Evolutionary conservation across 2,113 vertebrate genomes (phyloP), one percentile per base, ranked within the genome.

Genomic region (Axis porcinus): DNA sequence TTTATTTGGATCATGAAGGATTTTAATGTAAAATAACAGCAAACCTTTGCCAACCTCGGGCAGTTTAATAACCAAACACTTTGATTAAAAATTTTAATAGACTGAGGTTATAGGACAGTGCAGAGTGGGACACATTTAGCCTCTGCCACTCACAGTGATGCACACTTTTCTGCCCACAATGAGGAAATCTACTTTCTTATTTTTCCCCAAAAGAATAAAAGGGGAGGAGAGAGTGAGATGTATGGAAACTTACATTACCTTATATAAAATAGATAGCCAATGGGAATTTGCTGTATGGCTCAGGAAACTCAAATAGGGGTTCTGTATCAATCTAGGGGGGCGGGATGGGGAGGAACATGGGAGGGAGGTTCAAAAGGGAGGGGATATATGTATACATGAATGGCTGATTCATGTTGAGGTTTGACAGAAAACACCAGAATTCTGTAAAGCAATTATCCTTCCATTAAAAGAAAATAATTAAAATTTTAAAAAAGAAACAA

Each of bases 61-160:
- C 98, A 91, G 91, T 97, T 98, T 98, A 98, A 98, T 98, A 98
- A 98, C 96, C 16, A 86, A 98, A 98, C 97, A 12, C 86, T 98
- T 98, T 99, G 98, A 99, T 99, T 99, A 99, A 98, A 98, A 98
- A 93, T 98, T 98, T 97, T 98, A 98, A 98, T 98, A 94, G 97
- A 88, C 94, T 97, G 40, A 96, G 97, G 96, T 94, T 98, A 98
- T 97, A 96, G 96, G 96, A 62, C 79, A 86, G 89, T 81, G 89
- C 30, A 81, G 96, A 96, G 93, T 52, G 78, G 92, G 91, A 93
- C 97, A 95, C 47, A 98, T 97, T 89, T 93, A 97, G 94, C 76
- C 91, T 52, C 96, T 84, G 97, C 96, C 79, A 15, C 89, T 87
- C 89, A 47, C 36, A 76, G 95, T 85, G 97, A 97, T 93, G 60